Conservation (phyloP, 2,888 invertebrate species). For the Arge pagana region DNA sequence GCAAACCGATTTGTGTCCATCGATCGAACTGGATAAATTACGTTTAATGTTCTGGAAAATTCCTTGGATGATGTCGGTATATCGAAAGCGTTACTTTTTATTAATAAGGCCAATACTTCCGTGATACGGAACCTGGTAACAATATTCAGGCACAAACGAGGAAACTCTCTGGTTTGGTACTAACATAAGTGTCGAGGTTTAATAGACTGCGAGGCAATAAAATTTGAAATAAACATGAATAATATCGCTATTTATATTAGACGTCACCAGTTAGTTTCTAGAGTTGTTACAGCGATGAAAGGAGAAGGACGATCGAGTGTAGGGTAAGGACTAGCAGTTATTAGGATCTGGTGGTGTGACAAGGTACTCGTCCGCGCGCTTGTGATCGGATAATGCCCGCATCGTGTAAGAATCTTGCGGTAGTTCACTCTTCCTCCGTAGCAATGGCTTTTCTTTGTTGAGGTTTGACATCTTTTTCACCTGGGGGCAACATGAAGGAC, state of each 20-base stretch:
- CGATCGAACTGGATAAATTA: no score
- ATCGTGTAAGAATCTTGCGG: slow-evolving; percentile 92
- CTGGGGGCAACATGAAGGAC: no score
- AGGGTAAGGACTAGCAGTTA: slow-evolving; percentile 75
- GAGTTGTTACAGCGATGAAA: slow-evolving; percentile 48
- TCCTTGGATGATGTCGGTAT: no score
- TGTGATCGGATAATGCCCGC: slow-evolving; percentile 89
- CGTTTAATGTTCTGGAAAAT: no score
- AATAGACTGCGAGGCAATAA: background rate
- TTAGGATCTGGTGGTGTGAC: slow-evolving; percentile 84
- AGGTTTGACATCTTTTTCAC: slow-evolving; percentile 68
- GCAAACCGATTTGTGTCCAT: no score
- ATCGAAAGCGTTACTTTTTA: no score
- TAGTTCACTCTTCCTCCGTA: slow-evolving; percentile 93
- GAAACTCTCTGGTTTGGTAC: no score
- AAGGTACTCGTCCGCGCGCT: slow-evolving; percentile 89
- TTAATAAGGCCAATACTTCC: no score
- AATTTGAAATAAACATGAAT: background rate
- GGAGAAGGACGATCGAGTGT: slow-evolving; percentile 27
- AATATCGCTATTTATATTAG: slow-evolving; percentile 12
- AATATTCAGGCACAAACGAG: no score
- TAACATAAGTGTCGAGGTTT: background rate
- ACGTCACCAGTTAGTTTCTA: slow-evolving; percentile 44
- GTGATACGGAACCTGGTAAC: background rate
- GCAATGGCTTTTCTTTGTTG: slow-evolving; percentile 77